Conservation (phyloP, 2,113 vertebrate species). For the Sceloporus tristichus region DNA sequence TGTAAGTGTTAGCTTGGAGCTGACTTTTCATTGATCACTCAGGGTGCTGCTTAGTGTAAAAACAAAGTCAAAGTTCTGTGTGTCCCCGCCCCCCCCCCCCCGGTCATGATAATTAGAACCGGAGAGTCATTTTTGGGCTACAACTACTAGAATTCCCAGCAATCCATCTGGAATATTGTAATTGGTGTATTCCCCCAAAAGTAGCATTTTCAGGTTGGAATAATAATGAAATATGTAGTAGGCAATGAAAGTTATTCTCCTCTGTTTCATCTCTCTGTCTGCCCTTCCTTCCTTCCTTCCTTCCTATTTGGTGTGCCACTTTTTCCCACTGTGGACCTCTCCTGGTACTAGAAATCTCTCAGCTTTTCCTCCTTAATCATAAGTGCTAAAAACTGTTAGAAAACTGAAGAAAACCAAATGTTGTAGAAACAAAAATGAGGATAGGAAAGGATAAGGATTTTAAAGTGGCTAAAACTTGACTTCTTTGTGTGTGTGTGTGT, state of each 20-base stretch:
- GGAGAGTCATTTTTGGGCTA: too few species aligned
- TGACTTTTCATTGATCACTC: neutral
- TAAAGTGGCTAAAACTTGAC: neutral
- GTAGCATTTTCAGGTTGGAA: too few species aligned
- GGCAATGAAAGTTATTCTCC: neutral
- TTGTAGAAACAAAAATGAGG: neutral
- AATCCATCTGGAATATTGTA: too few species aligned
- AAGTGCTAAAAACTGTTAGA: neutral
- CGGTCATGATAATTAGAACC: neutral
- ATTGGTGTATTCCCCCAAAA: too few species aligned
- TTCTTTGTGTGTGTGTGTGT: neutral
- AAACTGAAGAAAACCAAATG: neutral
- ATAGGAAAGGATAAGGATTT: neutral
- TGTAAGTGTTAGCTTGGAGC: neutral
- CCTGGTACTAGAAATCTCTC: too few species aligned
- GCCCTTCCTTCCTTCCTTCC: too few species aligned
- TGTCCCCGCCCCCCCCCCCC: too few species aligned
- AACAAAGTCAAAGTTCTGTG: neutral
- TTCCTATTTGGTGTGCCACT: too few species aligned
- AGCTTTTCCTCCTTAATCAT: neutral
- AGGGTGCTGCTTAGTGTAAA: neutral
- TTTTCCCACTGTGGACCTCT: too few species aligned
- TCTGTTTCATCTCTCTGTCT: neutral
- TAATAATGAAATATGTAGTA: neutral
- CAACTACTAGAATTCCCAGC: too few species aligned